Conservation (phyloP, 2,797 vertebrate genomes). For the Hemibagrus guttatus region DNA sequence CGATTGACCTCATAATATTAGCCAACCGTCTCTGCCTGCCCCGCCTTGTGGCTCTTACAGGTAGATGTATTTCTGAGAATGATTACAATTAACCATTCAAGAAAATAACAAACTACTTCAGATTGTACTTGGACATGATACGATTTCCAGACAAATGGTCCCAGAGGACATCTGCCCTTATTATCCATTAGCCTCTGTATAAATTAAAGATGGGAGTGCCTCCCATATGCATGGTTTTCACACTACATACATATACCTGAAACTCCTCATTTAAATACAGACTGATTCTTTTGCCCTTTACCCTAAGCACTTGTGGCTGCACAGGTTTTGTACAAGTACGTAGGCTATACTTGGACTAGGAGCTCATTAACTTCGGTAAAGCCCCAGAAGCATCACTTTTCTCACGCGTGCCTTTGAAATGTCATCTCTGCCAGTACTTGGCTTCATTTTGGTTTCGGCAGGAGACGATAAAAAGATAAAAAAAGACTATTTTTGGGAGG, state of each 20-base stretch:
- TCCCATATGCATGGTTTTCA: neutral
- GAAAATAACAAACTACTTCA: neutral
- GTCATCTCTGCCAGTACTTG: neutral
- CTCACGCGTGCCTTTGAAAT: neutral
- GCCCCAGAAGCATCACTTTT: neutral
- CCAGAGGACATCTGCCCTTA: neutral
- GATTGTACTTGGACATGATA: neutral
- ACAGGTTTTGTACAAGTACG: neutral
- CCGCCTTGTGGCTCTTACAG: conserved; percentile 85
- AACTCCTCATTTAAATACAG: neutral
- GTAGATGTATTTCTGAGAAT: conserved; percentile 62
- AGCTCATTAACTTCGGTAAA: neutral
- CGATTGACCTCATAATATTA: conserved; percentile 83
- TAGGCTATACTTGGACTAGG: neutral
- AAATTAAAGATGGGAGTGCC: neutral
- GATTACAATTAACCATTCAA: neutral
- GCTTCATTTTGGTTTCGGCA: neutral
- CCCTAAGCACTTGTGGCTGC: neutral
- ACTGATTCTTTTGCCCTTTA: neutral
- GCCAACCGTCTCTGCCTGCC: conserved; percentile 88
- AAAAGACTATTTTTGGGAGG: neutral
- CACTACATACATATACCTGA: neutral
- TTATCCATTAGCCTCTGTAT: neutral
- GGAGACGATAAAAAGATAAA: neutral
- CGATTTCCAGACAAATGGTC: neutral